A percentile compares a stretch with the other conserved stretches of the same genome.
Conservation (phyloP, 2,113 vertebrate genomes). For the Pionites leucogaster region DNA sequence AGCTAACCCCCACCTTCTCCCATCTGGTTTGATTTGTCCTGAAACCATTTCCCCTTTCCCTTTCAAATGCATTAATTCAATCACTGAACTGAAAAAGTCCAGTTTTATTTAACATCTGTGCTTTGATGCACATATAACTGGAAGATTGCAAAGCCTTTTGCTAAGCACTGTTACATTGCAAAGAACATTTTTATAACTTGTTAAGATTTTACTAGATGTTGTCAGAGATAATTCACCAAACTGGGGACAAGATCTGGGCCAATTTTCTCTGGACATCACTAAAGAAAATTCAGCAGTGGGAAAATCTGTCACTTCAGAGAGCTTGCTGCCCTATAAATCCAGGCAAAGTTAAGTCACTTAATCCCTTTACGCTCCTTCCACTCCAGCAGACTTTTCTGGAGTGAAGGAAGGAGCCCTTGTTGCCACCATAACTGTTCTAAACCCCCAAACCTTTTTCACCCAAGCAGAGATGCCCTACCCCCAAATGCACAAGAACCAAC, state of each 20-base stretch:
- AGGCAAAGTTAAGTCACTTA: neutral
- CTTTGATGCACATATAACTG: neutral
- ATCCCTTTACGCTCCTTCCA: neutral
- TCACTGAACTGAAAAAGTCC: constrained; percentile 31
- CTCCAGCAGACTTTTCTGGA: neutral
- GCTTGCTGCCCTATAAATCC: neutral
- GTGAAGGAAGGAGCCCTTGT: neutral
- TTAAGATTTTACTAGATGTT: neutral
- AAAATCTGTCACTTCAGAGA: neutral
- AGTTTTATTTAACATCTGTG: constrained; percentile 41
- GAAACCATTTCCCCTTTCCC: constrained; percentile 28
- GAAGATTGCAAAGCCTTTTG: neutral
- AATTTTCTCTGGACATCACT: neutral
- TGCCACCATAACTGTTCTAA: neutral
- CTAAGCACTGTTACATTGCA: neutral
- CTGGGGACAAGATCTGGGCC: fast-evolving
- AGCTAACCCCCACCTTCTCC: neutral
- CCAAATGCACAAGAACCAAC: neutral
- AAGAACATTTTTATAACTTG: neutral
- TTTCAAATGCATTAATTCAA: constrained; percentile 19
- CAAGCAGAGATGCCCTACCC: neutral
- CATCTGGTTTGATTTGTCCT: constrained; percentile 49
- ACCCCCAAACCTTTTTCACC: neutral
- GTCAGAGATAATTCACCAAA: neutral
- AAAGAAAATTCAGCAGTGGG: neutral